Evolutionary conservation across 2,797 vertebrate genomes (phyloP), one percentile per base, ranked within the genome.

Genomic region (Acanthurus leucopareius): DNA sequence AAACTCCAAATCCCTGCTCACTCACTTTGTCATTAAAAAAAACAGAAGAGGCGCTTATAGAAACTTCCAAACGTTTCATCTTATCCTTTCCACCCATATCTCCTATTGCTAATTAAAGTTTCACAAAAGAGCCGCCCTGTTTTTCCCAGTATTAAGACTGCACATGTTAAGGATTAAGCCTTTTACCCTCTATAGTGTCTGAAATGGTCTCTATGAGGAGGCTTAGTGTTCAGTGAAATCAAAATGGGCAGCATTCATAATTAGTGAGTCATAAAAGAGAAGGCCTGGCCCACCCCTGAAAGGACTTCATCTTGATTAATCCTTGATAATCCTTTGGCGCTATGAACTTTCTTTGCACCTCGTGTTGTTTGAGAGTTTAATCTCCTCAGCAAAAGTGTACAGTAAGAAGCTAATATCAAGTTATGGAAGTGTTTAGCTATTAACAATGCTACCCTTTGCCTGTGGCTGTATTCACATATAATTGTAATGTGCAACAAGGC

Each of bases 91-190:
- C 47, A 16, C 75, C 61, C 3, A 15, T 17, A 81, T 85, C 61
- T 90, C 70, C 73, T 71, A 49, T 78, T 78, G 75, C 69, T 84
- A 85, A 90, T 92, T 87, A 86, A 85, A 88, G 74, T 74, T 72
- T 71, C 77, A 53, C 81, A 87, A 81, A 79, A 73, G 56, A 77
- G 77, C 77, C 3, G 58, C 38, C 64, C 71, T 73, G 64, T 87
- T 86, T 89, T 83, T 57, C 84, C 75, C 83, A 82, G 93, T 86
- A 93, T 94, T 94, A 94, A 65, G 65, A 69, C 79, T 80, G 92
- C 95, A 94, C 94, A 95, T 96, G 94, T 87, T 91, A 89, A 53
- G 89, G 94, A 95, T 95, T 95, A 95, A 64, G 81, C 75, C 70
- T 69, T 78, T 93, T 88, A 93, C 92, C 92, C 93, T 75, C 71